Base-by-base conservation (phyloP, 92 coral and sea anemone species). In the Bergia sp. region DNA sequence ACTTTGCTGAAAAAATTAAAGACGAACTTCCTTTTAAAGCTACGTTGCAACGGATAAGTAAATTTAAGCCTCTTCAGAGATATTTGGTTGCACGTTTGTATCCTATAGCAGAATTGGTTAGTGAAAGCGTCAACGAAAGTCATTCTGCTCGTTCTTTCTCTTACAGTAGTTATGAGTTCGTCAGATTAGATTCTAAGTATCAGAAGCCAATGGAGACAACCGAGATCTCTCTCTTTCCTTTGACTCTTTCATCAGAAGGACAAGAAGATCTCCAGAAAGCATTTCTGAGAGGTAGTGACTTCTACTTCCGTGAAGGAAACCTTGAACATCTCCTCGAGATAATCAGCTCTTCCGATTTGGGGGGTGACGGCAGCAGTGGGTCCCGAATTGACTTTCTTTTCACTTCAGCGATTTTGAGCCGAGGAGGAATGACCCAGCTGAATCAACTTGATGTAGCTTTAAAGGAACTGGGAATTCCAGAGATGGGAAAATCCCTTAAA, bases 41-140 rank as follows among this genome's bases (percentile, higher is more conserved):
- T 77, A 93, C 94, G 37, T 86, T 97, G 20, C 89, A 93, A 76
- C 91, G 92, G 71, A 86, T 93, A 13, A 39, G 85, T 65, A 92
- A 91, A 43, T 97, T 94, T 69, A 98, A 96, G 16, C 75, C 90
- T 39, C 94, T 97, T 44, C 99, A 95, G 91, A 94, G 99, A 38
- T 94, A 93, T 86, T 80, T 97, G 37, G 94, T 92, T 6, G 91
- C 96, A n/a, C 91, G 91, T 61, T 90, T 97, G 80, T 92, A 96
- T 80, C 87, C 95, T 29, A 85, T 97, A 38, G 93, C 98, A n/a
- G 93, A 97, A 45, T 91, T 97, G 78, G 90, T 97, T 57, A 89
- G 91, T 8, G 86, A 92, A 21, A 57, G 82, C 15, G 90, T 93
- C 43, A 89, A 74, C 57, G 94, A 93, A 12, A 86, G 86, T 44